Evolutionary conservation across 2,797 vertebrate species (phyloP).

Genomic region (Manis javanica): DNA sequence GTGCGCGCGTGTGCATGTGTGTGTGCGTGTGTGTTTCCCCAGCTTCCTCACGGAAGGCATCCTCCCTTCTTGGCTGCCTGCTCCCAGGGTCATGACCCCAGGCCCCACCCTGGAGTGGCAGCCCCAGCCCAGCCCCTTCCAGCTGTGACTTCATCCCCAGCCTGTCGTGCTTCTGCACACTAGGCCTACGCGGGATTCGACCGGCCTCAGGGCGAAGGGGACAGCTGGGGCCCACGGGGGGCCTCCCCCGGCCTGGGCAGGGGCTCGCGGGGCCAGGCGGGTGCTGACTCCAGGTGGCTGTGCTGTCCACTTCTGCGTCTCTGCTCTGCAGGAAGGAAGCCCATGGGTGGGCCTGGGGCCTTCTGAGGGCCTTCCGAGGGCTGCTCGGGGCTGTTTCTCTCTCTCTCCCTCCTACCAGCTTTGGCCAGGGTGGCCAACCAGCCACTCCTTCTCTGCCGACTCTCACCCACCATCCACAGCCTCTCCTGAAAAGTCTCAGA

Average conservation of each 20-base stretch:
- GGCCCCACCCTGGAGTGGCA: conserved; percentile 83
- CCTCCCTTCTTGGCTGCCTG: conserved; percentile 80
- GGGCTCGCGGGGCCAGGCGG: too few species aligned
- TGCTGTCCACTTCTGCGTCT: background rate
- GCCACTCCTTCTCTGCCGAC: background rate
- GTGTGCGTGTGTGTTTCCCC: conserved; percentile 9
- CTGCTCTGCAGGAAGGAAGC: background rate
- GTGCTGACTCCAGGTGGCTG: background rate
- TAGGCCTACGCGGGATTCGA: conserved; percentile 29
- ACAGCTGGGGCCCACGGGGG: background rate
- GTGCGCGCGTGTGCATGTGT: background rate
- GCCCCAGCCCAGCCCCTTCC: conserved; percentile 78
- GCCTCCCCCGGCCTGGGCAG: background rate
- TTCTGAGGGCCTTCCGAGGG: background rate
- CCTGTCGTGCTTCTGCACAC: conserved; percentile 60
- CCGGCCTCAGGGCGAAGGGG: background rate
- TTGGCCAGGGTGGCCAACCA: background rate
- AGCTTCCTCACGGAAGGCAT: conserved; percentile 69
- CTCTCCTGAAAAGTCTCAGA: background rate
- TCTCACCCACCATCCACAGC: background rate
- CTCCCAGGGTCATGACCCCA: conserved; percentile 74
- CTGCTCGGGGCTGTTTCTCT: background rate
- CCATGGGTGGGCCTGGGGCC: background rate
- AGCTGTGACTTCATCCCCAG: conserved; percentile 81
- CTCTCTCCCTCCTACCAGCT: rapidly evolving